phyloP scores from a whole-genome alignment of 1,140 invertebrate genomes.

The Lepidurus apus region DNA sequence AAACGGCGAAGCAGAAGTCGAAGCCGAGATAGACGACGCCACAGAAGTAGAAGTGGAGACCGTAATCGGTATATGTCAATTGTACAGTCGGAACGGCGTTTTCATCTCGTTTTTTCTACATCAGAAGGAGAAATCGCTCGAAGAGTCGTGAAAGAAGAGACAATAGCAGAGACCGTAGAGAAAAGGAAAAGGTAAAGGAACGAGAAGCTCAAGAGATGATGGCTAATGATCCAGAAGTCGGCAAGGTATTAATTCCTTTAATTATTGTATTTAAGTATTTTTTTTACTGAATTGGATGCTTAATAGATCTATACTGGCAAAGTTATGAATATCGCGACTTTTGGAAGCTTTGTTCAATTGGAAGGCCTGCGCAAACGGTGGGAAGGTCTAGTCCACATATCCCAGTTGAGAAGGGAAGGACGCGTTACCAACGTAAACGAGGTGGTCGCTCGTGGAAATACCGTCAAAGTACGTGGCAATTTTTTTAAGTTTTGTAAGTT shows the following conservation, averaged over 20 bases:
- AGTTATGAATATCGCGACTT: slow-evolving; percentile 91
- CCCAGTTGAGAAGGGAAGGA: slow-evolving; percentile 85
- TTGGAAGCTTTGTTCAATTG: slow-evolving; percentile 96
- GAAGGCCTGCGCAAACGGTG: slow-evolving; percentile 78
- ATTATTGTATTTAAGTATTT: not conserved
- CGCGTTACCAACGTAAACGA: slow-evolving; percentile 90
- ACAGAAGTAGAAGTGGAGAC: slow-evolving; percentile 45
- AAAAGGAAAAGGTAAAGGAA: slow-evolving; percentile 42
- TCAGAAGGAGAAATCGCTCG: slow-evolving; percentile 40
- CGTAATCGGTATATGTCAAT: slow-evolving; percentile 36
- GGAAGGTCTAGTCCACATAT: slow-evolving; percentile 97
- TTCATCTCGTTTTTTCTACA: not conserved
- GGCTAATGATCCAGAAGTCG: slow-evolving; percentile 48
- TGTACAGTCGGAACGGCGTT: slow-evolving; percentile 1
- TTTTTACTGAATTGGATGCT: slow-evolving; percentile 55
- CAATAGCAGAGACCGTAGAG: slow-evolving; percentile 40
- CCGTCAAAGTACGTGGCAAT: slow-evolving; percentile 66
- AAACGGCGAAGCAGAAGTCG: slow-evolving; percentile 36
- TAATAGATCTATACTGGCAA: slow-evolving; percentile 67
- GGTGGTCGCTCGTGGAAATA: slow-evolving; percentile 84
- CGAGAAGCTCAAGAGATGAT: slow-evolving; percentile 40
- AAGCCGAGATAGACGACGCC: slow-evolving; percentile 43
- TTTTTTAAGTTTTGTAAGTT: slow-evolving; percentile 36
- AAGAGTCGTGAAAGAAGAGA: slow-evolving; percentile 41
- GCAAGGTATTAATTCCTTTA: slow-evolving; percentile 37